Conservation (phyloP, 2,797 vertebrate genomes). For the Luscinia megarhynchos region DNA sequence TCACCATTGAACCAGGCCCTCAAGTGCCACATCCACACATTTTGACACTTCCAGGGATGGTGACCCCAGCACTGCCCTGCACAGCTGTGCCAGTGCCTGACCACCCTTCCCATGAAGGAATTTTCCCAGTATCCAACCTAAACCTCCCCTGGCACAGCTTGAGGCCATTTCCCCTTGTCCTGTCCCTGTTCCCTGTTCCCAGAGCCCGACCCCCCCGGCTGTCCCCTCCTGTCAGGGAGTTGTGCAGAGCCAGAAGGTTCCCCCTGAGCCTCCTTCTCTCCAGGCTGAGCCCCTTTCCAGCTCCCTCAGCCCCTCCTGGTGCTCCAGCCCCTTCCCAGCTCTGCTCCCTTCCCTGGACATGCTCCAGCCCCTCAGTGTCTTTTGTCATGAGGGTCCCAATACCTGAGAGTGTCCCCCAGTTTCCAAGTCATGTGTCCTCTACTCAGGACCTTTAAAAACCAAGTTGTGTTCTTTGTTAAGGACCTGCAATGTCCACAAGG, state of each 20-base stretch:
- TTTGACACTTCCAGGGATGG: background rate
- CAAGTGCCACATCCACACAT: background rate
- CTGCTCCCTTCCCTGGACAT: fast-evolving
- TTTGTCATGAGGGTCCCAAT: background rate
- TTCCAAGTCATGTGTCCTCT: background rate
- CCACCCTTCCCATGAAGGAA: fast-evolving
- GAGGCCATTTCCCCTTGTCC: fast-evolving
- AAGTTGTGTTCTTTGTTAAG: background rate
- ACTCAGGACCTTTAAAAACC: background rate
- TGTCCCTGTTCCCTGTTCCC: background rate
- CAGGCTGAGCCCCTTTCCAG: background rate
- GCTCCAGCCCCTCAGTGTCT: fast-evolving
- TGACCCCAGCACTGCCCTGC: background rate
- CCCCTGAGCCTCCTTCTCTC: background rate
- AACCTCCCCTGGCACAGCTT: fast-evolving
- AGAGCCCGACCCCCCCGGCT: fast-evolving
- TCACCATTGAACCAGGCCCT: background rate
- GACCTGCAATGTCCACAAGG: background rate
- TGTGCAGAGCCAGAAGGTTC: background rate
- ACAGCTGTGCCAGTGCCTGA: background rate
- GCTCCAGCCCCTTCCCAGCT: background rate
- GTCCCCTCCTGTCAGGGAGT: background rate
- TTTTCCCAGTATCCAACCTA: background rate
- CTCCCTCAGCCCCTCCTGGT: fast-evolving
- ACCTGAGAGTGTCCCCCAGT: background rate